Evolutionary conservation across 2,797 vertebrate genomes (phyloP), one percentile per base, ranked within the genome.

Genomic region (Gadopsis bispinosus): DNA sequence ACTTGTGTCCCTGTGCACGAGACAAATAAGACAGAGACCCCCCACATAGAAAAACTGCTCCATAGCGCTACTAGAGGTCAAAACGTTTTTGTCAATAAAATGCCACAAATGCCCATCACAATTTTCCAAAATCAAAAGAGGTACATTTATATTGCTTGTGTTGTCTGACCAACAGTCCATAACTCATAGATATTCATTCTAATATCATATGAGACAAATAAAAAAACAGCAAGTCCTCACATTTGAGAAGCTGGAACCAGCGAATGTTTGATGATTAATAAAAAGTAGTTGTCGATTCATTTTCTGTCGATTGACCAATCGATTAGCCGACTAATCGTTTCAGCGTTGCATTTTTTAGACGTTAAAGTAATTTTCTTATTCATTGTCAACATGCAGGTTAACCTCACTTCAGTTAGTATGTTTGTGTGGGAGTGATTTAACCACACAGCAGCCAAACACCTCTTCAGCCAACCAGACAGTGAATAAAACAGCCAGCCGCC

Each of bases 401-500:
- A 69, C 37, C 43, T 80, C 53, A 54, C 41, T 56, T 75, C 37
- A 74, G 35, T 62, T 45, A n/a, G 29, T 9, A 33, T 37, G 68
- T 73, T 80, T 72, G 39, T 20, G 59, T 81, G 48, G 62, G 63
- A 75, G 20, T 55, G 22, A 68, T 77, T 77, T 20, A 54, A 73
- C 12, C n/a, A 60, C 70, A 58, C 58, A 58, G 43, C 76, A 83
- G 76, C 73, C 74, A 80, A 83, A 78, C 64, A 72, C 65, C 53
- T 75, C 72, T 45, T 73, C 22, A 70, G 41, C 76, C 73, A 83
- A 73, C 31, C 59, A 78, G 39, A 64, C 68, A 76, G 60, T 63
- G 67, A 83, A 84, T 78, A 62, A 78, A 82, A 77, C 69, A 78
- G 81, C 55, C 79, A 85, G 56, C 69, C 66, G 61, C 73, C 56